Evolutionary conservation across 1,140 invertebrate species (phyloP), one percentile per base, ranked within the genome.

Genomic region (Tetramorium parvispinum): DNA sequence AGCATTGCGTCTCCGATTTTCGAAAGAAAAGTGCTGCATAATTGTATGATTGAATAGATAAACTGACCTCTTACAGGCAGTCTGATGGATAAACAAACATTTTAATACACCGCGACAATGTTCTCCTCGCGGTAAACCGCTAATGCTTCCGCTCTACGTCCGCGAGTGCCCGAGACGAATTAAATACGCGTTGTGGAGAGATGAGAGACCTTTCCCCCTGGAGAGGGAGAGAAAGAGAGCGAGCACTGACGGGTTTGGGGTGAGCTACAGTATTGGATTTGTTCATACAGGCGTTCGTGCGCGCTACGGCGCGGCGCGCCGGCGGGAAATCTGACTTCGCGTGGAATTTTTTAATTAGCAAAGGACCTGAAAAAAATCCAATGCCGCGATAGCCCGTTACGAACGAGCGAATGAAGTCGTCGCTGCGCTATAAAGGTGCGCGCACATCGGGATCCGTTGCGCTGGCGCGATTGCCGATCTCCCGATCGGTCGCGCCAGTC

Each of bases 311-410:
- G 65, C 76, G 85, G 76, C 79, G 83, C 51, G 71, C 77, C 51
- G 73, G 86, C 73, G 76, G 88, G 83, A 91, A 92, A 93, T 94
- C 91, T 89, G 89, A 93, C 89, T 91, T 91, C 40, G 68, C 86
- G 86, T 92, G 93, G 93, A 94, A 94, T 94, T 94, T 94, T 94
- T 94, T 94, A 94, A 94, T 94, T 94, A 94, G 89, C 86, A 90
- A 86, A 90, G 85, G 87, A 86, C 77, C 55, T 87, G 87, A 85
- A 76, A 85, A 86, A 91, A 91, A 87, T 59, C 68, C 89, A 88
- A 91, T 89, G 85, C 85, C 81, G 59, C 76, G 87, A 57, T 63
- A 83, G 73, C 75, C 63, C 63, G 81, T 85, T 91, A 68, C 65
- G 57, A 82, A 65, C 61, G 57, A 27, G 13, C 75, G 46, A 76